Percentiles rank a stretch among this genome's conserved stretches.
Evolutionary conservation across 1,140 invertebrate species (phyloP).

Genomic region (Neodiprion fabricii): DNA sequence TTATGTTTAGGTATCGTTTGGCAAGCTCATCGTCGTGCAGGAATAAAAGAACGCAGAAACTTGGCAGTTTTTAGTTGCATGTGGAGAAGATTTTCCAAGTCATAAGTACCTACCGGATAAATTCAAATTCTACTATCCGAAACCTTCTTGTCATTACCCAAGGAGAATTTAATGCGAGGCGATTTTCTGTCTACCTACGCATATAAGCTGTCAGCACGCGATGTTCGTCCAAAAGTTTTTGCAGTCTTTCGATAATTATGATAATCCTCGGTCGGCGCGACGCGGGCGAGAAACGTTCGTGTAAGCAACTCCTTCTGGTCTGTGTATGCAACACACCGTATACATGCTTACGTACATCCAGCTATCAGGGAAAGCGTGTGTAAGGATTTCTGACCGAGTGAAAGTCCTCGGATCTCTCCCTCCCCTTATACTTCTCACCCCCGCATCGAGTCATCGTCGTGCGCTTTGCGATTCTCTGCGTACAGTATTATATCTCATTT

Average conservation of each 20-base stretch:
- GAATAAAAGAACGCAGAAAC: too few relatives aligned
- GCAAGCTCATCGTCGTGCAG: too few relatives aligned
- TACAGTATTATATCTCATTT: slow-evolving; percentile 37
- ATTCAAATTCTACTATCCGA: too few relatives aligned
- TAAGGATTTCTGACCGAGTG: slow-evolving; percentile 47
- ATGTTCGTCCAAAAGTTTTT: not conserved
- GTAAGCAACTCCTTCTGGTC: not conserved
- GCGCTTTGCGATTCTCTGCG: slow-evolving; percentile 7
- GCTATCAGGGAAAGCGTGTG: slow-evolving; percentile 43
- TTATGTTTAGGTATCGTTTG: too few relatives aligned
- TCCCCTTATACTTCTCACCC: slow-evolving; percentile 6
- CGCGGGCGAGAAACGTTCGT: not conserved
- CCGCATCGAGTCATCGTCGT: not conserved
- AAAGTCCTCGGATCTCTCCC: slow-evolving; percentile 44
- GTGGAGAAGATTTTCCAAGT: too few relatives aligned
- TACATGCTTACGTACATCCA: slow-evolving; percentile 1
- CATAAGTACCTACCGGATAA: too few relatives aligned
- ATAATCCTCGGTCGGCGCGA: not conserved
- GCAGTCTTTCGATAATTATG: not conserved
- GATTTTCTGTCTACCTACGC: not conserved
- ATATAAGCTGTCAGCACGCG: not conserved
- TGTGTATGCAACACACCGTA: not conserved
- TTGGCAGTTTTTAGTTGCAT: too few relatives aligned
- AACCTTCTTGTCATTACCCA: too few relatives aligned
- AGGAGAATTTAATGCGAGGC: not conserved